Conservation (phyloP, 2,113 vertebrate species). For the Oryzias curvinotus region DNA sequence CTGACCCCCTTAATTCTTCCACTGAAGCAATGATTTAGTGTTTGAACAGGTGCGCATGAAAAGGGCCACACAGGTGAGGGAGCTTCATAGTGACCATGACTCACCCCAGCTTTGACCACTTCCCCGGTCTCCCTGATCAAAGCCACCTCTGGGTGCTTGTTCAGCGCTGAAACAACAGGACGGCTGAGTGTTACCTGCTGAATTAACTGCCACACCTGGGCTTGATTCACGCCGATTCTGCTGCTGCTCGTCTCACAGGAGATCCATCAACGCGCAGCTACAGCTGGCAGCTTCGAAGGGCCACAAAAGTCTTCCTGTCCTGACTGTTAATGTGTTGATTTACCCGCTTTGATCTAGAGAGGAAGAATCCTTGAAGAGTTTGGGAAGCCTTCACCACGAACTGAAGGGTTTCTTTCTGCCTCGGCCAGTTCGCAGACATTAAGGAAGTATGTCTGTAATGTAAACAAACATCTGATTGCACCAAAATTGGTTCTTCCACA, state of each 20-base stretch:
- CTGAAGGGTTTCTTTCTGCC: not conserved
- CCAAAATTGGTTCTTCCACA: not conserved
- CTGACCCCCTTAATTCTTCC: slow-evolving; percentile 22
- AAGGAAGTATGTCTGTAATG: not conserved
- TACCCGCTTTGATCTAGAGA: slow-evolving; percentile 42
- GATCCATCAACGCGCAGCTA: slow-evolving; percentile 66
- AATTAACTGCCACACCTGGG: slow-evolving; percentile 80
- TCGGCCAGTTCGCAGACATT: not conserved
- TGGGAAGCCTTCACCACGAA: slow-evolving; percentile 13
- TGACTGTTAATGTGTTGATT: slow-evolving; percentile 54
- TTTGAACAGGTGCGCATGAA: slow-evolving; percentile 79
- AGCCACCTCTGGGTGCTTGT: slow-evolving; percentile 44
- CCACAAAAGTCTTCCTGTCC: slow-evolving; percentile 52
- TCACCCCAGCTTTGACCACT: slow-evolving; percentile 63
- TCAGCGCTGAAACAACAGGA: slow-evolving; percentile 56
- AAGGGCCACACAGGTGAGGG: slow-evolving; percentile 65
- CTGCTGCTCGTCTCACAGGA: slow-evolving; percentile 58
- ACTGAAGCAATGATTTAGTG: slow-evolving; percentile 40
- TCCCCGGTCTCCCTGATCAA: slow-evolving; percentile 71
- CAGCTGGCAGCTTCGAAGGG: slow-evolving; percentile 53
- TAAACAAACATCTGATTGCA: not conserved
- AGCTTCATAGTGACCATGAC: slow-evolving; percentile 58
- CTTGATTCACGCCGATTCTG: slow-evolving; percentile 65
- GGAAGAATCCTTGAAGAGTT: slow-evolving; percentile 31
- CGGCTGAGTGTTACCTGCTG: slow-evolving; percentile 51